phyloP scores from a whole-genome alignment of 1,140 invertebrate genomes.

The Schmidtea mediterranea region DNA sequence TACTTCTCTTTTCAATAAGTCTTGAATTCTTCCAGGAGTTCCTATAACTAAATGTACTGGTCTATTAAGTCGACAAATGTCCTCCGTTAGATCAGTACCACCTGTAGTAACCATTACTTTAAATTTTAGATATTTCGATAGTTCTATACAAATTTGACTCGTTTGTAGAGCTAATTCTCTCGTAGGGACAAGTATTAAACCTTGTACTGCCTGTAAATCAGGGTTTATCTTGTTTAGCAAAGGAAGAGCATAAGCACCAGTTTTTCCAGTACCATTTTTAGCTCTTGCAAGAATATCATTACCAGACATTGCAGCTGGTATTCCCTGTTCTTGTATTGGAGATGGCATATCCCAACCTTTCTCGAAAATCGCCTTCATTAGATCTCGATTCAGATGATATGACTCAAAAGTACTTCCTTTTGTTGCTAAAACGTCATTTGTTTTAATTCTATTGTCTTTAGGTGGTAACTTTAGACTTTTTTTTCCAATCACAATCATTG shows the following conservation, averaged over 20 bases:
- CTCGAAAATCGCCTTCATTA: neutral
- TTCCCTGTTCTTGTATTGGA: slow-evolving; percentile 65
- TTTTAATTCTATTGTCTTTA: neutral
- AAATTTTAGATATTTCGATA: slow-evolving; percentile 46
- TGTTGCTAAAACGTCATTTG: neutral
- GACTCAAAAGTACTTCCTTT: neutral
- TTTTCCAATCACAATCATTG: too few species aligned
- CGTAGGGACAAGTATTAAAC: slow-evolving; percentile 88
- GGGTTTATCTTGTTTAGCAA: slow-evolving; percentile 1
- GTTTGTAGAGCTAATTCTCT: slow-evolving; percentile 93
- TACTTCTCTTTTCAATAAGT: slow-evolving; percentile 96
- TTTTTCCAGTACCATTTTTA: slow-evolving; percentile 77
- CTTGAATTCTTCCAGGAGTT: slow-evolving; percentile 89
- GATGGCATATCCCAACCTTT: slow-evolving; percentile 60
- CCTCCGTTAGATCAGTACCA: slow-evolving; percentile 87
- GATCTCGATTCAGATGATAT: neutral
- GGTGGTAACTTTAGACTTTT: too few species aligned
- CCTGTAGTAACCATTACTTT: slow-evolving; percentile 90
- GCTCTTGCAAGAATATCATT: slow-evolving; percentile 74
- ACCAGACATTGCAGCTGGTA: slow-evolving; percentile 64
- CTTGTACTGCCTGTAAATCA: slow-evolving; percentile 35
- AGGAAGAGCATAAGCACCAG: slow-evolving; percentile 68
- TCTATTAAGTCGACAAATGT: slow-evolving; percentile 97
- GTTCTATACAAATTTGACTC: slow-evolving; percentile 93
- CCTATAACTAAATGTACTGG: slow-evolving; percentile 89